phyloP scores from a whole-genome alignment of 2,888 invertebrate species.

The Cecidostiba fungosa region DNA sequence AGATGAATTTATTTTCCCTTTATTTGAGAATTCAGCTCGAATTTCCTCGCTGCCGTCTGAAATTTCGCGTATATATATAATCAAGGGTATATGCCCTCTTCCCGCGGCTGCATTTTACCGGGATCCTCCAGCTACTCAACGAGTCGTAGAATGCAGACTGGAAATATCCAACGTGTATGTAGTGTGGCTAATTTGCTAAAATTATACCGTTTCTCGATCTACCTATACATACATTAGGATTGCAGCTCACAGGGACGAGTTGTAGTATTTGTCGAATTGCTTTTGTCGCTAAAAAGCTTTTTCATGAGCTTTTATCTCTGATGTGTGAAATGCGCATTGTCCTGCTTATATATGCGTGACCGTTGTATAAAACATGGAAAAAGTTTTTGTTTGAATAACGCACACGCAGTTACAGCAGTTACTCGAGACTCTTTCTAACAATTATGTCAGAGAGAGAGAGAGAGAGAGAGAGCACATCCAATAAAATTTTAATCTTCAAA shows the following conservation, averaged over 20 bases:
- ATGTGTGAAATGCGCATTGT: not conserved
- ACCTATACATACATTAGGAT: not conserved
- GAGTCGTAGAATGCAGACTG: no score
- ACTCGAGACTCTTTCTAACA: no score
- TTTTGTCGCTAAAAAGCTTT: not conserved
- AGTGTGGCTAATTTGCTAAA: not conserved
- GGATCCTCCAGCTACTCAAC: no score
- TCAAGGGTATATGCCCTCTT: not conserved
- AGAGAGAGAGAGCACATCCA: not conserved
- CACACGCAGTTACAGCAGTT: no score
- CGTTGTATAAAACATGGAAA: not conserved
- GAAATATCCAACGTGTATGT: no score
- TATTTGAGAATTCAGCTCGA: not conserved
- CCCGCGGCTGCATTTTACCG: no score
- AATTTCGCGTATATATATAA: not conserved
- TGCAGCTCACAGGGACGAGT: no score
- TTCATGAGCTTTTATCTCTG: not conserved
- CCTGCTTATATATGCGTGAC: not conserved
- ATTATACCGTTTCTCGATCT: not conserved
- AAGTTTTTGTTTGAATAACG: no score
- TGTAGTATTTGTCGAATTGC: no score
- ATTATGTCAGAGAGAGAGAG: no score
- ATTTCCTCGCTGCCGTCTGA: not conserved
- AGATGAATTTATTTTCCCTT: constrained; percentile 5
- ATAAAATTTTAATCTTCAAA: not conserved